Evolutionary conservation across 2,888 invertebrate species (phyloP), one percentile per base, ranked within the genome.

Genomic region (Steinernema hermaphroditum): DNA sequence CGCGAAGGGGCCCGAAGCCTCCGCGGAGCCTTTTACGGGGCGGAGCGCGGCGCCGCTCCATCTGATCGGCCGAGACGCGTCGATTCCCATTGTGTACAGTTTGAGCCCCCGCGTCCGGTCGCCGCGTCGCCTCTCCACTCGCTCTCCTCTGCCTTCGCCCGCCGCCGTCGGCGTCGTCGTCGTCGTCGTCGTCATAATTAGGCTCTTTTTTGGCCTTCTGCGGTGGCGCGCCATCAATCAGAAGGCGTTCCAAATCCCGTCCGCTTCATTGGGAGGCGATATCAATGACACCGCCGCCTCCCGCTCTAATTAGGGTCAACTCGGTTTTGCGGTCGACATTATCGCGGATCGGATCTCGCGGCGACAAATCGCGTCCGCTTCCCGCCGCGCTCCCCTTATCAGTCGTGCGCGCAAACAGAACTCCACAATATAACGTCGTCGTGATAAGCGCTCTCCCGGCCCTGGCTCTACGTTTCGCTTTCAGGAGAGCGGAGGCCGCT

Each of bases 401-500:
- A 62, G 62, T 62, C 34, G n/a, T 32, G 62, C 29, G 14, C 27
- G 34, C 62, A 54, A 54, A 54, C 54, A 54, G 24, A 54, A 54
- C 54, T 27, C 54, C 54, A 46, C 54, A 54, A 27, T 27, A 54
- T 54, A 54, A 22, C 2, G 54, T 24, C 24, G 27, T 22, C 4
- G 4, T 27, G 54, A 54, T 54, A 54, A 54, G 54, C 54, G 54
- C 22, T 19, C 24, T 22, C 27, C 2, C 54, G 4, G 54, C 19
- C 50, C 22, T 24, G 12, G 24, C 50, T 46, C 8, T 32, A 62
- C 62, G 62, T 32, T 62, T 32, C 29, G 62, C 32, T 62, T 62
- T 62, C 62, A 62, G 62, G 62, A 62, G 62, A 62, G 62, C 29
- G 62, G 46, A 46, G 46, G n/a, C n/a, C 62, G 24, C 24, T 24